Conservation (phyloP, 2,113 vertebrate species). For the Cettia cetti region DNA sequence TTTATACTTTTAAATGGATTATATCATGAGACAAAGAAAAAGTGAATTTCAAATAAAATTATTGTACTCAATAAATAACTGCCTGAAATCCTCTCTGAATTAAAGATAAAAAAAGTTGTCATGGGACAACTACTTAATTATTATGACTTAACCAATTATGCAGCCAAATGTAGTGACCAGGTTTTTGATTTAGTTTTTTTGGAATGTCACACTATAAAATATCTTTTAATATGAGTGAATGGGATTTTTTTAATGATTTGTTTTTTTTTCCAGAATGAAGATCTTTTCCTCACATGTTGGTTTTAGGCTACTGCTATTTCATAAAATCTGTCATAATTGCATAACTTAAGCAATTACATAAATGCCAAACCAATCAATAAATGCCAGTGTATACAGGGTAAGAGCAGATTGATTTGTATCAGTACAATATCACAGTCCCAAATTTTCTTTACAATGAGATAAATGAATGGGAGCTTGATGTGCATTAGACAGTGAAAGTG, state of each 20-base stretch:
- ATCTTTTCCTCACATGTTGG: background rate
- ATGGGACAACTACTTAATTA: background rate
- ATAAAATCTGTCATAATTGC: background rate
- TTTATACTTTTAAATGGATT: background rate
- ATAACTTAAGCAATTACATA: background rate
- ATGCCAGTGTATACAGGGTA: background rate
- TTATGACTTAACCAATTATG: background rate
- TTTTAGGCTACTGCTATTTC: background rate
- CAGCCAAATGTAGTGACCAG: background rate
- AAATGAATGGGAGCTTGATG: conserved; percentile 22
- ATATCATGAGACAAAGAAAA: background rate
- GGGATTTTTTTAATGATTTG: background rate
- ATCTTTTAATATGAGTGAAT: background rate
- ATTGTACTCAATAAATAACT: background rate
- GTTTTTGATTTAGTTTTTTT: background rate
- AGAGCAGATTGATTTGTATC: background rate
- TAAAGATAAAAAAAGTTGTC: background rate
- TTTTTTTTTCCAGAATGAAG: background rate
- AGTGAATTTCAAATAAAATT: background rate
- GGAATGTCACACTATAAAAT: background rate
- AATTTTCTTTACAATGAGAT: conserved; percentile 7
- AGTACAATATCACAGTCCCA: background rate
- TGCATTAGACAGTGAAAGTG: background rate
- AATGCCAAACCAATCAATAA: background rate
- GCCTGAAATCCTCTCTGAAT: background rate